Evolutionary conservation across 2,797 vertebrate species (phyloP).

Genomic region (Rhadinocentrus ornatus): DNA sequence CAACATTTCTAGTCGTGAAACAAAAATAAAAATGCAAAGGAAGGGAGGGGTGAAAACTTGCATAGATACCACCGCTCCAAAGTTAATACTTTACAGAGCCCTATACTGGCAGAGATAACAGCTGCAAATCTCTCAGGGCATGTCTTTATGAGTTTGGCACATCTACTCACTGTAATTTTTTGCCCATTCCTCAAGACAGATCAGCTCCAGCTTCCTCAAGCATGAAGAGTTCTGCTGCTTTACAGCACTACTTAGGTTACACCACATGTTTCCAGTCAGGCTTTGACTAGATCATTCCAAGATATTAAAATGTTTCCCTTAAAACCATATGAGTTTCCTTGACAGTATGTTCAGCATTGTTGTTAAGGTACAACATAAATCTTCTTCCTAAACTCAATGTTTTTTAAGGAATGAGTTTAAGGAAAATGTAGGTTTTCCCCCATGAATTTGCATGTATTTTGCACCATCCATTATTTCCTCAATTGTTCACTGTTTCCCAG

Average conservation of each 20-base stretch:
- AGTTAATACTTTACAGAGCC: neutral
- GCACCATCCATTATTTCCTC: neutral
- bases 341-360: no score
- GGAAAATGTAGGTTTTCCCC: neutral
- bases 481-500: neutral
- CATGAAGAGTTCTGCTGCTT: neutral
- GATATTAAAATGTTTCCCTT: neutral
- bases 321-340: neutral
- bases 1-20: neutral
- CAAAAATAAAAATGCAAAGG: neutral
- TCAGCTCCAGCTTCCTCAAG: slow-evolving; percentile 1
- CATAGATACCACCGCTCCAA: neutral
- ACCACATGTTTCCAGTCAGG: neutral
- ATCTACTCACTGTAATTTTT: neutral
- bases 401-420: no score
- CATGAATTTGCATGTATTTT: neutral
- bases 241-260: neutral
- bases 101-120: neutral
- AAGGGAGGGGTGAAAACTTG: neutral
- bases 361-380: no score
- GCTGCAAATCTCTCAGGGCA: neutral
- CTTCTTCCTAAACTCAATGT: no score
- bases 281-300: neutral
- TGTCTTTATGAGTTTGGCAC: neutral
- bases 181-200: neutral